Evolutionary conservation across 2,888 invertebrate species (phyloP).

Genomic region (Liposcelis brunnea): DNA sequence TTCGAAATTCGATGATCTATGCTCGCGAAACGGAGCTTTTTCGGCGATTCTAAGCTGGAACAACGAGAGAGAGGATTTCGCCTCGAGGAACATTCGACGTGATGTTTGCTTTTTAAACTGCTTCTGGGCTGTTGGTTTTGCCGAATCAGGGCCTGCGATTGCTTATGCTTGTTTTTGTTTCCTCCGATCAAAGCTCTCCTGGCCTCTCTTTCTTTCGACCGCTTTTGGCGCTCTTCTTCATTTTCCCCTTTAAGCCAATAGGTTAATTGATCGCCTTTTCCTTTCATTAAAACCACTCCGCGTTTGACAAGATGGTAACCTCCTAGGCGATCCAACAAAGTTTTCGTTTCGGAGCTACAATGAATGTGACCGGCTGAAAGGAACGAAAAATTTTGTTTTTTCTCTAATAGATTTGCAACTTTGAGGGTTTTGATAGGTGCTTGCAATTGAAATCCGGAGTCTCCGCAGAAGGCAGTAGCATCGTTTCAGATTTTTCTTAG

Average conservation of each 20-base stretch:
- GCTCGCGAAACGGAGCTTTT: constrained; percentile 60
- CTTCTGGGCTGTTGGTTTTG: constrained; percentile 31
- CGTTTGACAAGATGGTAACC: constrained; percentile 62
- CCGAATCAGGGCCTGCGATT: constrained; percentile 20
- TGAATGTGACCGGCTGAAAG: constrained; percentile 59
- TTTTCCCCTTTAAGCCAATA: constrained; percentile 73
- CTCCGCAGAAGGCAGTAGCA: no score
- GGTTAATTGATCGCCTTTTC: constrained; percentile 65
- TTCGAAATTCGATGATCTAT: constrained; percentile 31
- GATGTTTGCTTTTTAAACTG: constrained; percentile 44
- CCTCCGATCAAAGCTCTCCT: constrained; percentile 20
- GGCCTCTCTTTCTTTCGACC: constrained; percentile 34
- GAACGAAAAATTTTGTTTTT: constrained; percentile 5
- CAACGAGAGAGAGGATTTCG: constrained; percentile 34
- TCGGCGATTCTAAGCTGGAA: constrained; percentile 68
- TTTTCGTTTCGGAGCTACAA: constrained; percentile 56
- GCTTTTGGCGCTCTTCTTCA: constrained; percentile 34
- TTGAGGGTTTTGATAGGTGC: no score
- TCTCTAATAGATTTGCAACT: not conserved
- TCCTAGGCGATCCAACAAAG: constrained; percentile 48
- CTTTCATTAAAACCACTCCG: constrained; percentile 63
- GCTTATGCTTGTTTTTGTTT: constrained; percentile 12
- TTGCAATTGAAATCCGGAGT: no score
- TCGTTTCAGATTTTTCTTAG: no score
- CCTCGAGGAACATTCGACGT: constrained; percentile 11